Evolutionary conservation across 2,888 invertebrate species (phyloP).

Genomic region (Lutraria lutraria): DNA sequence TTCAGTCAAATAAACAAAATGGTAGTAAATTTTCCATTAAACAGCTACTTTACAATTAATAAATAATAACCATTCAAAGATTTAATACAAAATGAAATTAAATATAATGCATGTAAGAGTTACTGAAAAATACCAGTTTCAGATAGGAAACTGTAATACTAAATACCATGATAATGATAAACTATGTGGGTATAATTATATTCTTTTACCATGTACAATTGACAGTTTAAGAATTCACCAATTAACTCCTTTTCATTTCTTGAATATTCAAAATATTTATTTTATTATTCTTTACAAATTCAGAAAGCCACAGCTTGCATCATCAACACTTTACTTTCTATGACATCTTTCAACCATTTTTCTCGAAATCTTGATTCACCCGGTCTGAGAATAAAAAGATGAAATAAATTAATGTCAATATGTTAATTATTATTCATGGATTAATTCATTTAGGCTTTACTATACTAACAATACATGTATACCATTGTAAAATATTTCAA

Average conservation of each 20-base stretch:
- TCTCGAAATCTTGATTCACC: conserved; percentile 86
- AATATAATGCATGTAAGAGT: too few relatives aligned
- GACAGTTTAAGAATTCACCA: neutral
- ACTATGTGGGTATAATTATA: neutral
- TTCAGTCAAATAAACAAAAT: neutral
- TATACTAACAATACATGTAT: too few relatives aligned
- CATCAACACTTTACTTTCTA: conserved; percentile 85
- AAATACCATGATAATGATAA: too few relatives aligned
- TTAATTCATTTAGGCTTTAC: too few relatives aligned
- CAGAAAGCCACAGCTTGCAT: conserved; percentile 83
- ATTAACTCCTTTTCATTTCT: neutral
- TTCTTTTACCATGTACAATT: neutral
- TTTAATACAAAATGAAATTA: too few relatives aligned
- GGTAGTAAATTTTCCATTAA: neutral
- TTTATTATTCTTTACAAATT: conserved; percentile 21
- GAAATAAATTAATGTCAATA: neutral
- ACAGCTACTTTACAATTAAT: neutral
- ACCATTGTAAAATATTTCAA: too few relatives aligned
- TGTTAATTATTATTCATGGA: neutral
- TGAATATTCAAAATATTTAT: neutral
- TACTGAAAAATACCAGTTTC: too few relatives aligned
- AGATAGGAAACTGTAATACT: too few relatives aligned
- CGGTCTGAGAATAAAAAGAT: conserved; percentile 80
- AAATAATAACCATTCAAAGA: neutral
- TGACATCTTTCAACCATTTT: conserved; percentile 87